A percentile compares a stretch with the other conserved stretches of the same genome.
phyloP scores from a whole-genome alignment of 2,797 vertebrate genomes.

The Malurus leucopterus region DNA sequence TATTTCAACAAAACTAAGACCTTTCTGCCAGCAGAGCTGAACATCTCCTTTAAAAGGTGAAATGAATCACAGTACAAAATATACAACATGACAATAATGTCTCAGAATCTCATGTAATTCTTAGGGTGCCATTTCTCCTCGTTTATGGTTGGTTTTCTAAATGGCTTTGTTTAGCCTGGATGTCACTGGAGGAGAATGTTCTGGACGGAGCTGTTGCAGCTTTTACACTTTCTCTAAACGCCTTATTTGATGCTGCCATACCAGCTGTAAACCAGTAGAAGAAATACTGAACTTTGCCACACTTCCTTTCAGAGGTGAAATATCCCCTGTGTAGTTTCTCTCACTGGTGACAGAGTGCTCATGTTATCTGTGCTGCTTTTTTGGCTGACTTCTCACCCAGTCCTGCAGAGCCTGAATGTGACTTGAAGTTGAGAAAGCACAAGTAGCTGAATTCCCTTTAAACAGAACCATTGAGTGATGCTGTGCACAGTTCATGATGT shows the following conservation, averaged over 20 bases:
- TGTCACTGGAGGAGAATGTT: neutral
- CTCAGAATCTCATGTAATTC: neutral
- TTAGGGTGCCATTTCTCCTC: neutral
- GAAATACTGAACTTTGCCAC: neutral
- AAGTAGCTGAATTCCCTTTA: neutral
- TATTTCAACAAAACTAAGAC: neutral
- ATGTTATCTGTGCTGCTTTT: neutral
- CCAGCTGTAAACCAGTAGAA: neutral
- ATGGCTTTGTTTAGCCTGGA: neutral
- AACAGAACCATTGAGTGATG: neutral
- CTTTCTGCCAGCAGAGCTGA: neutral
- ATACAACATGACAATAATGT: neutral
- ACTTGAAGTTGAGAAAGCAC: neutral
- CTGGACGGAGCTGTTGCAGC: neutral
- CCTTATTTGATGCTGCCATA: neutral
- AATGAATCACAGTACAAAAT: neutral
- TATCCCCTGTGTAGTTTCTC: neutral
- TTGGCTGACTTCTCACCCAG: neutral
- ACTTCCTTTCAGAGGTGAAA: neutral
- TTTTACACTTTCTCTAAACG: neutral
- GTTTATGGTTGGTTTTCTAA: neutral
- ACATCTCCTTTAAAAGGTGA: neutral
- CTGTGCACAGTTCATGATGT: neutral
- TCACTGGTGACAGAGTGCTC: neutral
- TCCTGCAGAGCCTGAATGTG: neutral